A percentile compares a stretch with the other conserved stretches of the same genome.
Evolutionary conservation across 2,113 vertebrate genomes (phyloP).

Genomic region (Menura novaehollandiae): DNA sequence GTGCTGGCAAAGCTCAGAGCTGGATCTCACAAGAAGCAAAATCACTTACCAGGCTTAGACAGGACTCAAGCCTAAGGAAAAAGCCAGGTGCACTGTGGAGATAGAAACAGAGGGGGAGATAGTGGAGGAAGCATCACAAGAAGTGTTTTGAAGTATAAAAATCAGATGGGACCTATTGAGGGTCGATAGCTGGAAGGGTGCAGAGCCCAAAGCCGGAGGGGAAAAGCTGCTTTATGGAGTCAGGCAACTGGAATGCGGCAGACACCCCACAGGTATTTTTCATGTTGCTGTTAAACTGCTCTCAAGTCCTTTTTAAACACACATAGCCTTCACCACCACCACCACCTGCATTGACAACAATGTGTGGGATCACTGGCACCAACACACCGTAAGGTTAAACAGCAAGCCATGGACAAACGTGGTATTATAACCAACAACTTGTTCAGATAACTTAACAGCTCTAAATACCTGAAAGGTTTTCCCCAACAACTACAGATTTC

Average conservation of each 20-base stretch:
- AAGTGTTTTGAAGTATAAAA: neutral
- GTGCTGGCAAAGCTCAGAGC: neutral
- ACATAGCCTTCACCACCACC: neutral
- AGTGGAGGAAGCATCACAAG: neutral
- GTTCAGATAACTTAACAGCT: neutral
- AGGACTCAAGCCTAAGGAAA: neutral
- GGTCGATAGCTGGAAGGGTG: neutral
- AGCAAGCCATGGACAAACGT: neutral
- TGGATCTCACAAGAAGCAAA: neutral
- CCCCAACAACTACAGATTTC: constrained; percentile 54
- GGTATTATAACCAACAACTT: neutral
- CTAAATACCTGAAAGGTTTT: neutral
- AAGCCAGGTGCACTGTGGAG: neutral
- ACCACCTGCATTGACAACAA: neutral
- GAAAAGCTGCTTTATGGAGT: neutral
- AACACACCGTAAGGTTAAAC: neutral
- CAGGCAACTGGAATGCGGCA: neutral
- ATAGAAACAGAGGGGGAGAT: neutral
- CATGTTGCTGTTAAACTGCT: neutral
- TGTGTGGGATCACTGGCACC: neutral
- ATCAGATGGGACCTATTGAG: neutral
- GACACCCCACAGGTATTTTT: neutral
- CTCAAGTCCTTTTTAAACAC: neutral
- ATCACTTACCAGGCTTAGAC: neutral
- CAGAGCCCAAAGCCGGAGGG: neutral